Evolutionary conservation across 2,797 vertebrate genomes (phyloP), one percentile per base, ranked within the genome.

Genomic region (Botia almorhae): DNA sequence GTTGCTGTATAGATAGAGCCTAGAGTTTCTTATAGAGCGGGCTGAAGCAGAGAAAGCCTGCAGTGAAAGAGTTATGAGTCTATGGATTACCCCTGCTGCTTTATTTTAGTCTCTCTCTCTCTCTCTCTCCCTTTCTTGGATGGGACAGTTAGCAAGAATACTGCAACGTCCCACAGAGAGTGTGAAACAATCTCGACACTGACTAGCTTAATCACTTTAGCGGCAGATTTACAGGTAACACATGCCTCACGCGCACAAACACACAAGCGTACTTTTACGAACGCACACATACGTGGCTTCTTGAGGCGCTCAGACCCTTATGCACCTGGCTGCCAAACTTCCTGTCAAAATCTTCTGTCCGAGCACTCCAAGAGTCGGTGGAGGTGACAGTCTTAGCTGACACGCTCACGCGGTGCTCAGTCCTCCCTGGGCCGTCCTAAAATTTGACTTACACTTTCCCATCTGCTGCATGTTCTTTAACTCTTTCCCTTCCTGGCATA

Each of bases 391-490:
- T 21, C 50, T 65, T 78, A 78, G 77, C 81, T 83, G 74, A 83
- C 76, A 76, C 12, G 6, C 33, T 51, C 53, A 76, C 51, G 69
- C 77, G 39, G 76, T 3, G 1, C 39, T 72, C n/a, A 14, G 46
- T 72, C 74, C 68, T 75, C 75, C 83, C 74, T 68, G 84, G 82
- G 84, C 84, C 82, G 29, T 74, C 78, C 76, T 84, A 71, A 23
- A 82, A 77, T 39, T 55, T 64, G 82, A 80, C 81, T 83, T 79
- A 72, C 76, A 83, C 84, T 84, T 87, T 82, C 55, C 81, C 86
- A 84, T 84, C 84, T 87, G 69, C 81, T 84, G 82, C 86, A 87
- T 80, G 78, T 73, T 73, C 58, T 16, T 85, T 85, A 85, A 82
- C 84, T 77, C 81, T 72, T 84, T 85, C 69, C n/a, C 23, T 58